phyloP scores from a whole-genome alignment of 64 coral and sea anemone species.

The Porites lutea region DNA sequence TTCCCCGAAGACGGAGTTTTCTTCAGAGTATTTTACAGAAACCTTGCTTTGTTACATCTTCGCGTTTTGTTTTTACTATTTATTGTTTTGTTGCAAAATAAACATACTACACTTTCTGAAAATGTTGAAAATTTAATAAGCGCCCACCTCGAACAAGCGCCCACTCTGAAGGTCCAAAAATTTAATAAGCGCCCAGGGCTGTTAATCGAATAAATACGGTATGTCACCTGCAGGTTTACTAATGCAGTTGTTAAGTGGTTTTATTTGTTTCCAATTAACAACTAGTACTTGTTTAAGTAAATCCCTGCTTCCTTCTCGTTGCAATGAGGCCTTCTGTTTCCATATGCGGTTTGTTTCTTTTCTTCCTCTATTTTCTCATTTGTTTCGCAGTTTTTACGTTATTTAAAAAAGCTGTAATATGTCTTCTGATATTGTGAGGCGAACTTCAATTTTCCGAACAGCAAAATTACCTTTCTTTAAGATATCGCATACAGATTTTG shows the following conservation, averaged over 20 bases:
- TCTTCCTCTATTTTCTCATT: slow-evolving; percentile 6
- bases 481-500: not conserved
- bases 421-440: not conserved
- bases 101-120: no score
- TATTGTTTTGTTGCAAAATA: no score
- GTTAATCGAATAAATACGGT: no score
- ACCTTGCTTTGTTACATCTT: no score
- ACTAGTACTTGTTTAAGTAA: slow-evolving; percentile 2
- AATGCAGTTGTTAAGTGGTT: slow-evolving; percentile 50
- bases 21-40: no score
- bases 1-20: no score
- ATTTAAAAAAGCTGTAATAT: not conserved
- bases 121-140: no score
- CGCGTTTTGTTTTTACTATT: no score
- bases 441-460: not conserved
- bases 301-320: not conserved
- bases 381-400: not conserved
- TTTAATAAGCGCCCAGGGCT: no score
- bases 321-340: not conserved
- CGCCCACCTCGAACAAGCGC: no score
- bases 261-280: slow-evolving; percentile 80
- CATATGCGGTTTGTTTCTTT: not conserved
- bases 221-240: not conserved
- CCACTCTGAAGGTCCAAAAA: no score
- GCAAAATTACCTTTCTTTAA: not conserved